Percentiles rank a stretch among this genome's conserved stretches.
phyloP scores from a whole-genome alignment of 2,113 vertebrate genomes.

The Prietella phreatophila region DNA sequence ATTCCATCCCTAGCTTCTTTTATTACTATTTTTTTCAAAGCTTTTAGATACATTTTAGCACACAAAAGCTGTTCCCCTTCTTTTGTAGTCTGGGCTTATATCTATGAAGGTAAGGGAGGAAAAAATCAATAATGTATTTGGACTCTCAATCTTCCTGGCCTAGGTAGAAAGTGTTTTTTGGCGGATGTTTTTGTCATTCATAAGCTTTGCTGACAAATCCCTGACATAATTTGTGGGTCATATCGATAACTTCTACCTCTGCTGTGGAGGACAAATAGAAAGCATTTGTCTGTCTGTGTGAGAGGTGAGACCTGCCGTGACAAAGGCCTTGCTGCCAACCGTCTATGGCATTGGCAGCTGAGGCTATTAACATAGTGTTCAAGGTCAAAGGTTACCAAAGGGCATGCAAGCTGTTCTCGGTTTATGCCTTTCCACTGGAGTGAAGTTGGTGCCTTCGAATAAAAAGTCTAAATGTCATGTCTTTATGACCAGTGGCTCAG shows the following conservation, averaged over 20 bases:
- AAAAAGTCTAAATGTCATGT: not conserved
- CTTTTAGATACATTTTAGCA: slow-evolving; percentile 96
- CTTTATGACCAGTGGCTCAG: not conserved
- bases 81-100: slow-evolving; percentile 91
- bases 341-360: slow-evolving; percentile 84
- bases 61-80: slow-evolving; percentile 90
- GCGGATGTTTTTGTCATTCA: slow-evolving; percentile 92
- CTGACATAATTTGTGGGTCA: slow-evolving; percentile 93
- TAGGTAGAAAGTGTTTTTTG: slow-evolving; percentile 74
- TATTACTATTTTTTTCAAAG: slow-evolving; percentile 73
- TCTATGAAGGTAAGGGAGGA: slow-evolving; percentile 83
- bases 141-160: slow-evolving; percentile 91
- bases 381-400: slow-evolving; percentile 84
- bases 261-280: slow-evolving; percentile 95
- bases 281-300: slow-evolving; percentile 94
- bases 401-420: slow-evolving; percentile 80
- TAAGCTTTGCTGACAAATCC: slow-evolving; percentile 96
- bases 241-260: slow-evolving; percentile 93
- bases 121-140: slow-evolving; percentile 95
- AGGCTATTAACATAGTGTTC: slow-evolving; percentile 81
- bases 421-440: slow-evolving; percentile 76
- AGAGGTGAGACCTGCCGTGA: slow-evolving; percentile 74
- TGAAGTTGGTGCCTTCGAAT: slow-evolving; percentile 42
- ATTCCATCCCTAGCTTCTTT: slow-evolving; percentile 65
- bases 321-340: slow-evolving; percentile 80